Evolutionary conservation across 2,888 invertebrate genomes (phyloP).

Genomic region (Leptura quadrifasciata): DNA sequence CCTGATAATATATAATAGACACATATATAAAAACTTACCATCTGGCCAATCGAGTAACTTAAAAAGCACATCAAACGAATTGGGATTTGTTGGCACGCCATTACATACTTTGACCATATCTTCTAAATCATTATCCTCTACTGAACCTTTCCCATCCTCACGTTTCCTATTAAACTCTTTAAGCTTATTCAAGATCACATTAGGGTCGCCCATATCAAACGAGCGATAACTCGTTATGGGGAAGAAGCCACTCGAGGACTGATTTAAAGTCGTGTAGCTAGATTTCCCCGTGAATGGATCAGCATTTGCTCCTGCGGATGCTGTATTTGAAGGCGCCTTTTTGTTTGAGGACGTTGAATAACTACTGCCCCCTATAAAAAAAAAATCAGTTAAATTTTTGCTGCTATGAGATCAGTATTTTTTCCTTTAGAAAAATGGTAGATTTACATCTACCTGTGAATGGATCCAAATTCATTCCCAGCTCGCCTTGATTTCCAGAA

Average conservation of each 20-base stretch:
- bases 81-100: conserved; percentile 72
- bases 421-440: neutral
- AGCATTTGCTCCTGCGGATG: conserved; percentile 71
- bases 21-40: conserved; percentile 75
- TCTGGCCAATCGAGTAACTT: conserved; percentile 83
- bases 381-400: neutral
- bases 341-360: conserved; percentile 66
- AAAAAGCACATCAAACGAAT: conserved; percentile 77
- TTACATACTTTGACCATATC: conserved; percentile 80
- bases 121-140: conserved; percentile 77
- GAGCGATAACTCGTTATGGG: conserved; percentile 77
- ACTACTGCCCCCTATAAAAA: conserved; percentile 67
- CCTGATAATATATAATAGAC: too few species aligned
- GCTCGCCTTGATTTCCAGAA: conserved; percentile 55
- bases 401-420: neutral
- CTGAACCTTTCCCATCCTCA: conserved; percentile 71
- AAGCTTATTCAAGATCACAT: conserved; percentile 84
- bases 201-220: conserved; percentile 87
- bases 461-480: conserved; percentile 75
- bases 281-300: conserved; percentile 80
- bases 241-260: conserved; percentile 63
- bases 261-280: conserved; percentile 61
- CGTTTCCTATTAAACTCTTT: conserved; percentile 83
- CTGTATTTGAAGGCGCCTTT: conserved; percentile 29
- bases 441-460: conserved; percentile 75